These are phyloP conservation scores for Physeter macrocephalus DNA, from an alignment of 2,113 vertebrate genomes.

Conservation along the genomic window DNA sequence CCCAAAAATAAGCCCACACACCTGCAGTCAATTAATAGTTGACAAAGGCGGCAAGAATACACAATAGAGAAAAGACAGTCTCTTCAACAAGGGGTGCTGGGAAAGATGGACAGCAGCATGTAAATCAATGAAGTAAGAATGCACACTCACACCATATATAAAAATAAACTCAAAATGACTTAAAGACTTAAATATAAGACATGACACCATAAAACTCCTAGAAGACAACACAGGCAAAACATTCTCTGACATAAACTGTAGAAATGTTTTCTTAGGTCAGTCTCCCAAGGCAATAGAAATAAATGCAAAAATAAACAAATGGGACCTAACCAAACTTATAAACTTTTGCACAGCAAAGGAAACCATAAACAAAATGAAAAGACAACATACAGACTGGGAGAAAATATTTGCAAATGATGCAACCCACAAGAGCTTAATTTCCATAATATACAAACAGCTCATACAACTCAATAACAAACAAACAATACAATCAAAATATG, in stretches of 20 bases:
- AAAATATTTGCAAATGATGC: background rate
- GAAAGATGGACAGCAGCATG: background rate
- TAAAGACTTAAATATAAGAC: background rate
- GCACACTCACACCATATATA: background rate
- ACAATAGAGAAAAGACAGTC: background rate
- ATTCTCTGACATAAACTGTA: background rate
- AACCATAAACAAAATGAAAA: background rate
- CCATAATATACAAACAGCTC: background rate
- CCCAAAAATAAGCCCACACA: background rate
- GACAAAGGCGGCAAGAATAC: background rate
- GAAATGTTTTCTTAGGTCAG: background rate
- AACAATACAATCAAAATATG: background rate
- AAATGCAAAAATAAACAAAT: background rate
- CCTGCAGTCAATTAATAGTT: background rate
- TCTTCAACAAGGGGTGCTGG: background rate
- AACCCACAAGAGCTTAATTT: background rate
- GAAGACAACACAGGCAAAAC: background rate
- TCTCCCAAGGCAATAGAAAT: background rate
- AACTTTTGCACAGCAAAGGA: background rate
- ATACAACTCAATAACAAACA: background rate
- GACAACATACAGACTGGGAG: background rate
- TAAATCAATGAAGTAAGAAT: background rate
- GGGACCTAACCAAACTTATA: background rate
- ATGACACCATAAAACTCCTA: background rate
- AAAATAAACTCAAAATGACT: background rate